These are phyloP conservation scores for Drosophila buzzatii DNA, from an alignment of 2,888 invertebrate species.

Conservation along the genomic window DNA sequence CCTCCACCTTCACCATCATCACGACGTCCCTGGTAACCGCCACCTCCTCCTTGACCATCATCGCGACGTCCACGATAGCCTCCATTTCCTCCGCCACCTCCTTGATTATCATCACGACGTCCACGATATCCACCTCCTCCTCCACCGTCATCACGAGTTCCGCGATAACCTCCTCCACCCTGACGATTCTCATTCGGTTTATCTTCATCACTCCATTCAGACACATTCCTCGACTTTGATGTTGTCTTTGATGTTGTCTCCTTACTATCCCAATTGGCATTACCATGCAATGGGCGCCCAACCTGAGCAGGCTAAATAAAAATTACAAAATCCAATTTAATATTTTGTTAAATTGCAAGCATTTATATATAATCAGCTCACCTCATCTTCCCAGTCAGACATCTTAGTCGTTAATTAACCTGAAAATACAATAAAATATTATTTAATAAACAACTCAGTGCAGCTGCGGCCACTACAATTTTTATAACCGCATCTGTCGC, in stretches of 20 bases:
- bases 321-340: background rate
- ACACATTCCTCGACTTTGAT: background rate
- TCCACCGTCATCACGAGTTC: constrained; percentile 19
- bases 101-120: constrained; percentile 21
- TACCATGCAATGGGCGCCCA: background rate
- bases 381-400: constrained; percentile 76
- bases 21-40: constrained; percentile 23
- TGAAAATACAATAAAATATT: background rate
- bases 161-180: constrained; percentile 20
- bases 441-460: background rate
- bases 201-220: constrained; percentile 52
- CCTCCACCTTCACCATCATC: constrained; percentile 11
- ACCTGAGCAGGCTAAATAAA: background rate
- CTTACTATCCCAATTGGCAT: background rate
- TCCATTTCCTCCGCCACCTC: background rate
- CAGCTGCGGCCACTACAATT: too few species aligned
- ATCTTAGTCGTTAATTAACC: constrained; percentile 24
- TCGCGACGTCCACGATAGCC: constrained; percentile 25
- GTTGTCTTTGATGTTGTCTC: background rate
- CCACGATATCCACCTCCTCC: constrained; percentile 16
- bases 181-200: constrained; percentile 7
- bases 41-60: background rate
- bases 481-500: background rate
- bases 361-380: constrained; percentile 1
- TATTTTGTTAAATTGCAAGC: background rate